A percentile compares a stretch with the other conserved stretches of the same genome.
Evolutionary conservation across 2,113 vertebrate genomes (phyloP).

Genomic region (Propithecus coquereli): DNA sequence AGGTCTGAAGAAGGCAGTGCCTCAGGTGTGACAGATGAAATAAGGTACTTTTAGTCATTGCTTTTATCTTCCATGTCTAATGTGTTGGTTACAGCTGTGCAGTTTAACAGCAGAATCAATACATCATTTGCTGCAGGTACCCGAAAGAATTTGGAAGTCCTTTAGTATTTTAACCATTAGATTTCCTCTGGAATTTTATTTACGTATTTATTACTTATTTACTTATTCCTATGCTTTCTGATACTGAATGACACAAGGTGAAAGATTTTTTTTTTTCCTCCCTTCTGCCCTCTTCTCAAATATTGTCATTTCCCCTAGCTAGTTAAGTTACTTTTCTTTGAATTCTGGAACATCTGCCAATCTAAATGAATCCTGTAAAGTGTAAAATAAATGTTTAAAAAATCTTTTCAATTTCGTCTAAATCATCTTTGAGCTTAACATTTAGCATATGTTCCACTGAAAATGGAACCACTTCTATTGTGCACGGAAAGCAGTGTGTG

Average conservation of each 20-base stretch:
- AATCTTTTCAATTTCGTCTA: constrained; percentile 65
- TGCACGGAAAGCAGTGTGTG: neutral
- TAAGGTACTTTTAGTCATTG: constrained; percentile 85
- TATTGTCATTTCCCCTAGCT: neutral
- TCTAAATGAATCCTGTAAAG: constrained; percentile 64
- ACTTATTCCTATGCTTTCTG: neutral
- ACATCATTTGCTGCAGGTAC: constrained; percentile 83
- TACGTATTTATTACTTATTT: constrained; percentile 33
- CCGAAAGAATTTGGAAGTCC: constrained; percentile 81
- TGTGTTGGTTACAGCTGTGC: constrained; percentile 87
- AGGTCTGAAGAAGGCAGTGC: constrained; percentile 82
- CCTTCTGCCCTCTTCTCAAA: neutral
- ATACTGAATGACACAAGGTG: neutral
- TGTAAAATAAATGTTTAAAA: constrained; percentile 76
- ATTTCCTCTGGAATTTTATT: constrained; percentile 65
- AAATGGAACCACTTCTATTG: constrained; percentile 55
- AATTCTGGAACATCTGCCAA: constrained; percentile 69
- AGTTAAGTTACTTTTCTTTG: constrained; percentile 46
- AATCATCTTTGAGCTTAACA: constrained; percentile 64
- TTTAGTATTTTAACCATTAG: constrained; percentile 81
- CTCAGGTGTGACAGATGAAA: constrained; percentile 88
- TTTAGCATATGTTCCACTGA: constrained; percentile 72
- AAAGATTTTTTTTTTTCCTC: neutral
- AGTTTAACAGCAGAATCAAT: constrained; percentile 88
- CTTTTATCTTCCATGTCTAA: constrained; percentile 88